Conservation (phyloP, 2,888 invertebrate species). For the Congeria kusceri region DNA sequence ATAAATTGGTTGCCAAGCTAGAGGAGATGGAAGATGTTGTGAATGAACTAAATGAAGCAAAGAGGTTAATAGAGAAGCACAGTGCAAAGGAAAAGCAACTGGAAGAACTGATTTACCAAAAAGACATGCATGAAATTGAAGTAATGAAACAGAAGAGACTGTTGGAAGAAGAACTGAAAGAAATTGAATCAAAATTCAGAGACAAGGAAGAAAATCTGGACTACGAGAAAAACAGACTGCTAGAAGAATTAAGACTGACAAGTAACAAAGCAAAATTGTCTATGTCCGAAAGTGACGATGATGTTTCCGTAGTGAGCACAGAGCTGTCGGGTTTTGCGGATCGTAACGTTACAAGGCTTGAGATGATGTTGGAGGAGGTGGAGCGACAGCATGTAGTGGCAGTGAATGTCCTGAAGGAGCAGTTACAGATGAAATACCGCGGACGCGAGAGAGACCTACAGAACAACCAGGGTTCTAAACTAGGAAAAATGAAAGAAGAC, state of each 20-base stretch:
- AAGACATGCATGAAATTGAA: slow-evolving; percentile 77
- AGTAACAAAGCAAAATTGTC: slow-evolving; percentile 15
- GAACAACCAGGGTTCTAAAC: slow-evolving; percentile 60
- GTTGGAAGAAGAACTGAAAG: slow-evolving; percentile 77
- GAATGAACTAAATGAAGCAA: slow-evolving; percentile 69
- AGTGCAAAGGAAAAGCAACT: slow-evolving; percentile 73
- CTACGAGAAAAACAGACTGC: slow-evolving; percentile 73
- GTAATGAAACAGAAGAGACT: slow-evolving; percentile 78
- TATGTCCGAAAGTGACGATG: slow-evolving; percentile 48
- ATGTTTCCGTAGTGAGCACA: slow-evolving; percentile 43
- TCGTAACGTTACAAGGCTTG: slow-evolving; percentile 54
- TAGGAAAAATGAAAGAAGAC: slow-evolving; percentile 31
- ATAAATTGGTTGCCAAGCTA: slow-evolving; percentile 70
- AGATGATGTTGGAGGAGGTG: slow-evolving; percentile 66
- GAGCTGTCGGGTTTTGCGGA: slow-evolving; percentile 36
- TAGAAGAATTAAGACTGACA: slow-evolving; percentile 67
- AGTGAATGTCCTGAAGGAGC: slow-evolving; percentile 73
- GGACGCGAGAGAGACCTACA: slow-evolving; percentile 54
- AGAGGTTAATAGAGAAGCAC: slow-evolving; percentile 72
- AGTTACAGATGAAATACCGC: slow-evolving; percentile 68
- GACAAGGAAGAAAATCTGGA: slow-evolving; percentile 76
- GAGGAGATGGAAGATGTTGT: slow-evolving; percentile 75
- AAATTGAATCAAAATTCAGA: slow-evolving; percentile 75
- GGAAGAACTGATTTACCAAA: slow-evolving; percentile 78
- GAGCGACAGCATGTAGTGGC: slow-evolving; percentile 72